These are phyloP conservation scores for Tympanuchus pallidicinctus DNA, from an alignment of 2,113 vertebrate species.

Conservation along the genomic window DNA sequence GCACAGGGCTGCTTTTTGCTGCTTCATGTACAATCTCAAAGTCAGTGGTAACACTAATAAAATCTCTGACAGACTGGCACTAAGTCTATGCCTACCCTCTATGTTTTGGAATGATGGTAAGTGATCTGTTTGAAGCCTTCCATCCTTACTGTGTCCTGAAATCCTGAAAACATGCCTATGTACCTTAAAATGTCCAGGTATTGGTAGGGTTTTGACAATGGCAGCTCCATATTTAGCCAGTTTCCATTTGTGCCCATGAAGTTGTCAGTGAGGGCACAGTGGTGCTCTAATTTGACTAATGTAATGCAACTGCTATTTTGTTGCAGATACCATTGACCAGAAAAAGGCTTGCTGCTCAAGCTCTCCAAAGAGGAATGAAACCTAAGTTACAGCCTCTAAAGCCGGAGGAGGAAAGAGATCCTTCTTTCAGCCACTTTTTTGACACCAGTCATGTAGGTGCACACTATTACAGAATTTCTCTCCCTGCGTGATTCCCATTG, in stretches of 20 bases:
- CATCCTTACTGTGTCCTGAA: background rate
- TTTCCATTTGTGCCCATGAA: background rate
- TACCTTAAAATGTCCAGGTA: background rate
- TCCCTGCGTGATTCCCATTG: background rate
- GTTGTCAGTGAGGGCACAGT: background rate
- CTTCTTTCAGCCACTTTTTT: conserved; percentile 28
- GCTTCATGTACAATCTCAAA: background rate
- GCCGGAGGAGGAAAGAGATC: background rate
- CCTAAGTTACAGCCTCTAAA: conserved; percentile 2
- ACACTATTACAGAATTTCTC: background rate
- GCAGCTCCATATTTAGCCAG: background rate
- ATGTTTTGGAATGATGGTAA: background rate
- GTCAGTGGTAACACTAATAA: background rate
- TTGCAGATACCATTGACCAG: conserved; percentile 33
- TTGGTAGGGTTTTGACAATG: background rate
- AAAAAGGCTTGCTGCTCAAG: background rate
- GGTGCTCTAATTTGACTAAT: background rate
- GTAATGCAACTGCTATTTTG: background rate
- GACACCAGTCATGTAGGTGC: background rate
- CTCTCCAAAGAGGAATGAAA: background rate
- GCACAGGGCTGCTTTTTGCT: background rate
- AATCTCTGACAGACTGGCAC: background rate
- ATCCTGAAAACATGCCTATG: background rate
- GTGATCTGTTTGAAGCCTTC: background rate
- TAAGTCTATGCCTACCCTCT: background rate